Evolutionary conservation across 2,888 invertebrate genomes (phyloP).

Genomic region (Pristionchus arcanus): DNA sequence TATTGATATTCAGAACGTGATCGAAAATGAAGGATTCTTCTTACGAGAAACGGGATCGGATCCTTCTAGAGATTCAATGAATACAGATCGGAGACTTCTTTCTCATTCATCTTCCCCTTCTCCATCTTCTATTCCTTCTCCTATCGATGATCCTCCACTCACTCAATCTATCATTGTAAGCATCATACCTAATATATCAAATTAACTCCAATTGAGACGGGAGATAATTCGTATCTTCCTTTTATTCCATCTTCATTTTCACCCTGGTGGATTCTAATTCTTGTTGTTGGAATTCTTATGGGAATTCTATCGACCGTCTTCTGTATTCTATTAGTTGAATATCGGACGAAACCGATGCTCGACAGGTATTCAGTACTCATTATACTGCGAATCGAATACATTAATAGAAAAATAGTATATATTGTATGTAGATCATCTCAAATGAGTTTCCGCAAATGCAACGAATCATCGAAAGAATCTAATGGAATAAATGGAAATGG

Average conservation of each 20-base stretch:
- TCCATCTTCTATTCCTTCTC: conserved; percentile 13
- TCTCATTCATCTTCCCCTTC: conserved; percentile 28
- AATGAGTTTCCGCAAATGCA: neutral
- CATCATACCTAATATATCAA: neutral
- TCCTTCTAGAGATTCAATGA: neutral
- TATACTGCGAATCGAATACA: neutral
- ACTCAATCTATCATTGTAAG: neutral
- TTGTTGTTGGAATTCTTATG: neutral
- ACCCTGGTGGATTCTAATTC: neutral
- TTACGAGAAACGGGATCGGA: neutral
- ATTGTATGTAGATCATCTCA: conserved; percentile 10
- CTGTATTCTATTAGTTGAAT: neutral
- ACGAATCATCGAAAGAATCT: neutral
- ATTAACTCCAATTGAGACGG: neutral
- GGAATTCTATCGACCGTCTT: neutral
- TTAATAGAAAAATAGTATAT: no score
- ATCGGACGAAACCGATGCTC: neutral
- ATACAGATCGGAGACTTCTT: neutral
- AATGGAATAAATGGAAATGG: no score
- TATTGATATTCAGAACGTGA: neutral
- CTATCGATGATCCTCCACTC: neutral
- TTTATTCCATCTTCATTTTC: neutral
- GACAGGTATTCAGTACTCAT: neutral
- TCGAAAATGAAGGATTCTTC: neutral
- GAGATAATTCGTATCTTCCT: neutral